Evolutionary conservation across 2,797 vertebrate species (phyloP).

Genomic region (Rhinichthys osculus): DNA sequence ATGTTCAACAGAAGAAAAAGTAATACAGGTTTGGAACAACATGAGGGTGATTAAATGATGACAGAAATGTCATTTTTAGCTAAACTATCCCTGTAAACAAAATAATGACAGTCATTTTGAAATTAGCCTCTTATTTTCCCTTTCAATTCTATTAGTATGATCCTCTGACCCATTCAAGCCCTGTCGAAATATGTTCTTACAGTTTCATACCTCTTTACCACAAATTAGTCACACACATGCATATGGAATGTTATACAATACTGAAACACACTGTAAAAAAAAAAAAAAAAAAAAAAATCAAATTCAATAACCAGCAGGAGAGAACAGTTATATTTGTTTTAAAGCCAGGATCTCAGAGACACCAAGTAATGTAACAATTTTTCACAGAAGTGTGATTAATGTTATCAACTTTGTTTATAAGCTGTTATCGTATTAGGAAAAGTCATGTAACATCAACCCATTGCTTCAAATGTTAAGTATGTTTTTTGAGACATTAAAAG

Average conservation of each 20-base stretch:
- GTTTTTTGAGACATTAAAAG: constrained; percentile 1
- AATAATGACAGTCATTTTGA: background rate
- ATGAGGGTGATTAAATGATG: background rate
- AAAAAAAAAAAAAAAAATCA: background rate
- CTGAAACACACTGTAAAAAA: background rate
- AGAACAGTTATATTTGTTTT: background rate
- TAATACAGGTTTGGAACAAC: background rate
- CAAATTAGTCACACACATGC: background rate
- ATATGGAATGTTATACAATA: background rate
- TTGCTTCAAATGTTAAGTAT: constrained; percentile 13
- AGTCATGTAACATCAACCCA: background rate
- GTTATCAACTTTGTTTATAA: constrained; percentile 22
- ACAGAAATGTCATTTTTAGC: background rate
- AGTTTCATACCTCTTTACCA: background rate
- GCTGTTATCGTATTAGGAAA: background rate
- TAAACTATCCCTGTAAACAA: background rate
- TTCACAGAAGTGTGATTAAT: background rate
- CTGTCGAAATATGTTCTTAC: background rate
- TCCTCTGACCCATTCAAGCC: background rate
- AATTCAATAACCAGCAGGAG: background rate
- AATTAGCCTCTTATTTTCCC: background rate
- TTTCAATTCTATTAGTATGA: background rate
- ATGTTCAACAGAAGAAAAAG: background rate
- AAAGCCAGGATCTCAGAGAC: background rate
- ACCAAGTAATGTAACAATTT: background rate